Evolutionary conservation across 2,113 vertebrate species (phyloP).

Genomic region (Hippopotamus amphibius): DNA sequence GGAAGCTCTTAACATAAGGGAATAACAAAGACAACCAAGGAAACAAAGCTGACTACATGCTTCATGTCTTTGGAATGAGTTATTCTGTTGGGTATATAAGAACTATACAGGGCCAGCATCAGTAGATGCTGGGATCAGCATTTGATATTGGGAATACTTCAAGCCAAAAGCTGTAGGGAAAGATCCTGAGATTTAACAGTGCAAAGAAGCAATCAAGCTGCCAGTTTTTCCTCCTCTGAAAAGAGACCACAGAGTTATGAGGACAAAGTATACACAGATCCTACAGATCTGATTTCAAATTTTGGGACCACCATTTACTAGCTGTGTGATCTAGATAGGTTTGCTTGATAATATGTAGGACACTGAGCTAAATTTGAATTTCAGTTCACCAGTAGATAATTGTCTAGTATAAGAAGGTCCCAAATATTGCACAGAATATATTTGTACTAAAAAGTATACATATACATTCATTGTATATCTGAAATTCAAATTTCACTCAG

Average conservation of each 20-base stretch:
- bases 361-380: not conserved
- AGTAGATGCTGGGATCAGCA: not conserved
- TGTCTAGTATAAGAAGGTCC: not conserved
- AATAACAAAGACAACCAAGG: not conserved
- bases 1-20: not conserved
- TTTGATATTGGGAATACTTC: not conserved
- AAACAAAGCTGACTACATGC: not conserved
- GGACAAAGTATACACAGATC: not conserved
- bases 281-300: not conserved
- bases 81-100: not conserved
- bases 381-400: not conserved
- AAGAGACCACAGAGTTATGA: not conserved
- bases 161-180: not conserved
- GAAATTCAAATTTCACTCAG: constrained; percentile 5
- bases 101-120: not conserved
- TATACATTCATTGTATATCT: not conserved
- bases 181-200: not conserved
- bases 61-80: constrained; percentile 32
- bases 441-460: not conserved
- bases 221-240: not conserved
- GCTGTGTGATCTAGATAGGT: not conserved
- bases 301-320: not conserved
- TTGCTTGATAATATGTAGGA: not conserved
- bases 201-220: not conserved
- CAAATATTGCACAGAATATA: not conserved